Conservation (phyloP, 2,888 invertebrate genomes). For the Halocaridina rubra region DNA sequence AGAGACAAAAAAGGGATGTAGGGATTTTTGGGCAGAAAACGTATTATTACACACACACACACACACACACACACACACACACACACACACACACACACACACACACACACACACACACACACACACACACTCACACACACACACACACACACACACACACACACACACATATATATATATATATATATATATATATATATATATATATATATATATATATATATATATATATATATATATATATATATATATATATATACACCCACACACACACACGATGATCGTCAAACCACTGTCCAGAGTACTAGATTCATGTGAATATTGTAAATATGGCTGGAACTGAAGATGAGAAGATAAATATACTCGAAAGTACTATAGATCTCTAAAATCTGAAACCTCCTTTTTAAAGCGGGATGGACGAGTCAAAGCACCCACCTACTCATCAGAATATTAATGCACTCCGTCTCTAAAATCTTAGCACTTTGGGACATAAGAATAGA, state of each 20-base stretch:
- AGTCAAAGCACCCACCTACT: no score
- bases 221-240: not conserved
- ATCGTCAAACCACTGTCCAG: no score
- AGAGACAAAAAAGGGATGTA: no score
- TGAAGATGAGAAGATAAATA: no score
- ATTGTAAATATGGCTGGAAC: no score
- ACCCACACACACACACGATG: not conserved
- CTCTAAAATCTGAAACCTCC: no score
- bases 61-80: not conserved
- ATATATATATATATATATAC: not conserved
- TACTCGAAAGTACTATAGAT: no score
- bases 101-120: not conserved
- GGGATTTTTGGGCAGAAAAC: not conserved
- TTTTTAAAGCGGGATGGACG: no score
- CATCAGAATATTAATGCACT: no score
- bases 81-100: not conserved
- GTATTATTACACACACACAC: not conserved
- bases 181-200: not conserved
- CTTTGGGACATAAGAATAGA: no score
- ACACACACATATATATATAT: not conserved
- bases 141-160: not conserved
- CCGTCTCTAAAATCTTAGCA: no score
- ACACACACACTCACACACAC: not conserved
- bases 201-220: not conserved
- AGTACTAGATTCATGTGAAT: no score